Conservation (phyloP, 2,113 vertebrate genomes). For the Fukomys damarensis region DNA sequence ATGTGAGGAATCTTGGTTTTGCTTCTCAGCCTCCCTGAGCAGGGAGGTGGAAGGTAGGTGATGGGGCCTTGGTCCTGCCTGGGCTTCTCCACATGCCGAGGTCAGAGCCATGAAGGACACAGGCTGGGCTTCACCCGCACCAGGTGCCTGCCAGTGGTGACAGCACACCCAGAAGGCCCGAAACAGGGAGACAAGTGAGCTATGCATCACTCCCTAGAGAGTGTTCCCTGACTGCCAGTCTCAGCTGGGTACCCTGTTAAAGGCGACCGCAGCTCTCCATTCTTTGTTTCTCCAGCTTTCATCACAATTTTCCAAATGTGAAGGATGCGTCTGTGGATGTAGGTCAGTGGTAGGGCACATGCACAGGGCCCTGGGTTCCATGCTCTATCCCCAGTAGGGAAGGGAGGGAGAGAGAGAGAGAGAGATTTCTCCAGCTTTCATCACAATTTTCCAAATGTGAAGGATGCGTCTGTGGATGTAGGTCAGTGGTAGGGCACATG, state of each 20-base stretch:
- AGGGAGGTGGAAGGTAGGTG: no score
- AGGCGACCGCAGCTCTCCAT: not conserved
- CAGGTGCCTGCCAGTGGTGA: not conserved
- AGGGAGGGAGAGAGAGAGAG: not conserved
- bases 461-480: not conserved
- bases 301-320: not conserved
- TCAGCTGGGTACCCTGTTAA: not conserved
- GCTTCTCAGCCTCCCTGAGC: not conserved
- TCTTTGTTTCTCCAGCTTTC: not conserved
- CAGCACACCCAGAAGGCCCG: no score
- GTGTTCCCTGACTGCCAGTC: not conserved
- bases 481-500: not conserved
- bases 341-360: not conserved
- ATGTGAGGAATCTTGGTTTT: not conserved
- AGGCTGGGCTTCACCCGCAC: not conserved
- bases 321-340: not conserved
- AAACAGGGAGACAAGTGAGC: not conserved
- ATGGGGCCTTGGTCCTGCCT: not conserved
- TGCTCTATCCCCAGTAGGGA: not conserved
- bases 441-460: not conserved
- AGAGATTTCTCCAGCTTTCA: not conserved
- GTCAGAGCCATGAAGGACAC: not conserved
- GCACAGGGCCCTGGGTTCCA: not conserved
- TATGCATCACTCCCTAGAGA: not conserved
- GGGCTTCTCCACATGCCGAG: not conserved